These are phyloP conservation scores for Lamprologus ornatipinnis DNA, from an alignment of 2,113 vertebrate species.

Conservation along the genomic window DNA sequence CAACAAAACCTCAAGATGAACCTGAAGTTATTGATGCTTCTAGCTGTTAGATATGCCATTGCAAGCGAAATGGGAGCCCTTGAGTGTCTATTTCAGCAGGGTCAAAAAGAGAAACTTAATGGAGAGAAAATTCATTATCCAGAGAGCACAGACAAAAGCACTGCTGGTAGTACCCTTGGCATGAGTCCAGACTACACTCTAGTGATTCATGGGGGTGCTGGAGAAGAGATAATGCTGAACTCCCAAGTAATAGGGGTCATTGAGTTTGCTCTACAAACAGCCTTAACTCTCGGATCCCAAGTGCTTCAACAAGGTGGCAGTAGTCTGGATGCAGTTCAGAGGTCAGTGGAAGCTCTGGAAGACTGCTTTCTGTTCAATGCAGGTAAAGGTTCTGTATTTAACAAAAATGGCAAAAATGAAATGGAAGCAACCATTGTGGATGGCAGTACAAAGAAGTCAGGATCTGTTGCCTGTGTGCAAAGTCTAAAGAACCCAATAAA, in stretches of 20 bases:
- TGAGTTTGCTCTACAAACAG: constrained; percentile 71
- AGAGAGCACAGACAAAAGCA: background rate
- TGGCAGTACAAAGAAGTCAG: constrained; percentile 55
- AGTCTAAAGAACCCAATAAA: constrained; percentile 72
- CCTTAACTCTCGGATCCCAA: constrained; percentile 60
- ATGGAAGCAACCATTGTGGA: constrained; percentile 73
- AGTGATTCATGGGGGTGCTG: constrained; percentile 74
- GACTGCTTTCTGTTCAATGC: constrained; percentile 78
- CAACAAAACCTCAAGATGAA: constrained; percentile 54
- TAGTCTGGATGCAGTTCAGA: constrained; percentile 73
- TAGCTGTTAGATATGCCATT: constrained; percentile 69
- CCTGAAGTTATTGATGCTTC: constrained; percentile 64
- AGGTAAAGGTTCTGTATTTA: constrained; percentile 73
- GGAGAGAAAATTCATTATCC: background rate
- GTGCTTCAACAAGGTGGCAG: constrained; percentile 60
- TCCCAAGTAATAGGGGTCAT: constrained; percentile 48
- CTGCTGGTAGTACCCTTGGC: background rate
- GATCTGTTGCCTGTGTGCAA: constrained; percentile 70
- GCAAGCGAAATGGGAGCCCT: constrained; percentile 71
- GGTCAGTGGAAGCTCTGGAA: constrained; percentile 70
- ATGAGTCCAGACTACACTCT: constrained; percentile 51
- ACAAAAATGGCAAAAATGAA: constrained; percentile 69
- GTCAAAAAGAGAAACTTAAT: constrained; percentile 25
- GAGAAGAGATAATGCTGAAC: constrained; percentile 68
- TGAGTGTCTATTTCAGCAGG: constrained; percentile 52